A percentile compares a stretch with the other conserved stretches of the same genome.
phyloP scores from a whole-genome alignment of 2,797 vertebrate genomes.

The Manis pentadactyla region DNA sequence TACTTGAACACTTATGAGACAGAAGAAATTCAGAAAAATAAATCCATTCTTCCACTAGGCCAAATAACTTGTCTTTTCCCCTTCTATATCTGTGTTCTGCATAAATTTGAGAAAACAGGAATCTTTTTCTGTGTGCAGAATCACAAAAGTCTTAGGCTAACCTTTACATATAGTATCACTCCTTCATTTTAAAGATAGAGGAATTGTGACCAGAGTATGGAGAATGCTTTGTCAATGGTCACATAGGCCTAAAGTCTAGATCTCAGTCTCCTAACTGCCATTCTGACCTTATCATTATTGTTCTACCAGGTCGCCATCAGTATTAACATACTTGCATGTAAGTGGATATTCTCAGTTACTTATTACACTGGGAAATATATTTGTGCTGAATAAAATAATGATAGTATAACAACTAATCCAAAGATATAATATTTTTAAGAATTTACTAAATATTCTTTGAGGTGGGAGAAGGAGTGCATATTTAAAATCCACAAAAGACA shows the following conservation, averaged over 20 bases:
- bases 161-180: background rate
- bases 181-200: background rate
- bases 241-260: background rate
- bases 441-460: background rate
- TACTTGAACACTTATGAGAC: background rate
- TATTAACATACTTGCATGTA: background rate
- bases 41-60: background rate
- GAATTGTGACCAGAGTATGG: background rate
- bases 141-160: background rate
- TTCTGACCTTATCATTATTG: background rate
- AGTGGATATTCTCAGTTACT: background rate
- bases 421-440: background rate
- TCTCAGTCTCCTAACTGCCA: background rate
- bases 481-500: conserved; percentile 6
- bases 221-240: background rate
- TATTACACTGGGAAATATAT: background rate
- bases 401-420: background rate
- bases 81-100: background rate
- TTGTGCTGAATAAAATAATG: background rate
- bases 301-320: background rate
- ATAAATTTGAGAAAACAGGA: background rate
- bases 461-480: background rate
- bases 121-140: background rate
- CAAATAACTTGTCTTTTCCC: background rate
- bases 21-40: background rate